Evolutionary conservation across 1,140 invertebrate genomes (phyloP), one percentile per base, ranked within the genome.

Genomic region (Stegodyphus dumicola): DNA sequence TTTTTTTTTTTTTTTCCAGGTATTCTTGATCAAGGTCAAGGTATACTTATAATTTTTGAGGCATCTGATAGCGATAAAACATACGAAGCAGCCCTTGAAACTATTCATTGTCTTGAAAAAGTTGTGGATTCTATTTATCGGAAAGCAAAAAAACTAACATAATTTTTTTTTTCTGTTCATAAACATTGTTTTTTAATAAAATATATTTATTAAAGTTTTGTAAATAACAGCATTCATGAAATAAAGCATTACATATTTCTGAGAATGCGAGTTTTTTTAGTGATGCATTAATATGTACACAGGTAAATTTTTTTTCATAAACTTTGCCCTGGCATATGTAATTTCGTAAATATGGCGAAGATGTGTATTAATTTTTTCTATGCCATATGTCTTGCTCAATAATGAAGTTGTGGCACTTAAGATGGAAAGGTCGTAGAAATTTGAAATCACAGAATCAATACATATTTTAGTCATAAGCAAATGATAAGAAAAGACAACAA

Each of bases 101-200:
- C 97, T 33, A 97, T 99, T 90, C 97, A 98, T 89, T 98, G 95
- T 90, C 98, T 99, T 96, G 97, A 98, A 88, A 99, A 99, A 93
- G 98, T 99, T 88, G 97, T 99, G 74, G 98, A 99, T 91, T 97
- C 97, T 60, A 93, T 99, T 84, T 99, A 99, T 92, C 96, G 98
- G 92, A 98, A 99, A 93, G 97, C 97, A 88, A 99, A 99, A 92
- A 98, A 98, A 92, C 93, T 99, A 70, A 81, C 67, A 17, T 98
- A 73, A 33, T n/a, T 65, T 33, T 51, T 33, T 51, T 80, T 79
- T 56, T 7, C 51, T 60, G 33, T 33, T 33, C 33, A 33, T n/a
- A 73, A 73, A 81, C 33, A 73, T 51, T 54, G 69, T 81, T 81
- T 81, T 33, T 81, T 56, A 73, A 73, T 18, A 52, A 73, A 53